Conservation (phyloP, 2,888 invertebrate species). For the Kryphioiulus occultus region DNA sequence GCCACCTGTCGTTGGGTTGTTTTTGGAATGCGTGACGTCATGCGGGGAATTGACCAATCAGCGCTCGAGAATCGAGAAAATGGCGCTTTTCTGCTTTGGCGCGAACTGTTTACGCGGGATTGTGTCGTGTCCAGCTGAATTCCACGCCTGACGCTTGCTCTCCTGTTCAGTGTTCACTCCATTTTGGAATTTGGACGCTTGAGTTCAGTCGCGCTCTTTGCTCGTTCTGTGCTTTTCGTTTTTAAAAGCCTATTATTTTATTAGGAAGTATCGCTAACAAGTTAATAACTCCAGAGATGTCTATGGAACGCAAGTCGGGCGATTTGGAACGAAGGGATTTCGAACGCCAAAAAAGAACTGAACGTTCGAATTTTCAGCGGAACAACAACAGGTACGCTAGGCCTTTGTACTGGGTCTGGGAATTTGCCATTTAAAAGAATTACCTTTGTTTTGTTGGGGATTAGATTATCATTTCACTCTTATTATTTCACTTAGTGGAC, state of each 20-base stretch:
- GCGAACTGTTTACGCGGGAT: not conserved
- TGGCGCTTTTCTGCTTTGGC: not conserved
- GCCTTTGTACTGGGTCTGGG: not conserved
- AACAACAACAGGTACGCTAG: not conserved
- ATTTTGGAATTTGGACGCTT: too few species aligned
- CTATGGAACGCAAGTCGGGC: not conserved
- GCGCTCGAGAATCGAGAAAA: not conserved
- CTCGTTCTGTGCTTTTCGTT: too few species aligned
- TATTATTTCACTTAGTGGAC: too few species aligned
- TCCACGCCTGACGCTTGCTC: too few species aligned
- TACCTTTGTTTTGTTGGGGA: too few species aligned
- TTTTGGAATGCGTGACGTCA: not conserved
- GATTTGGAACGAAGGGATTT: not conserved
- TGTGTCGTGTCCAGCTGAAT: too few species aligned
- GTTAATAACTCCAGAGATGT: not conserved
- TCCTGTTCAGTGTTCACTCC: too few species aligned
- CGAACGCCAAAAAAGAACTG: not conserved
- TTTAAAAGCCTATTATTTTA: not conserved
- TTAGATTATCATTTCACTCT: too few species aligned
- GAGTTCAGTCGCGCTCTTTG: too few species aligned
- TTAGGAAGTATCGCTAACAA: not conserved
- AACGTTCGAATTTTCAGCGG: not conserved
- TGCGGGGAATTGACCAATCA: not conserved
- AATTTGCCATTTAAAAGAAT: too few species aligned
- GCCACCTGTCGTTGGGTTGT: not conserved